phyloP scores from a whole-genome alignment of 1,140 invertebrate genomes.

The Nasonia vitripennis region DNA sequence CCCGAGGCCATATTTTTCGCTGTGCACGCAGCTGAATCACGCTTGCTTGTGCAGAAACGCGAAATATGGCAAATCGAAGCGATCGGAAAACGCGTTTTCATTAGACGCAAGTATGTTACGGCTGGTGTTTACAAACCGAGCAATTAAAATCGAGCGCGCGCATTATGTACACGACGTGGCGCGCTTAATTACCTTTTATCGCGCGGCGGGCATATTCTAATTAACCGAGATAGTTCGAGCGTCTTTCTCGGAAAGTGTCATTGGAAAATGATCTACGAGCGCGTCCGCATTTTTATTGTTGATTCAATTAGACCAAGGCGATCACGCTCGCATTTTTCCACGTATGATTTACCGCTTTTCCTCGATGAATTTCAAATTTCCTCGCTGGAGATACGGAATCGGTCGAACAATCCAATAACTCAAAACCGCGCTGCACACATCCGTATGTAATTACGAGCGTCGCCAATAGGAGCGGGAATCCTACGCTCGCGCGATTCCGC shows the following conservation, averaged over 20 bases:
- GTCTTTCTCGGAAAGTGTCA: background rate
- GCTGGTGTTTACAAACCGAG: no score
- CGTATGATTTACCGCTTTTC: slow-evolving; percentile 30
- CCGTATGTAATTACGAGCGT: slow-evolving; percentile 17
- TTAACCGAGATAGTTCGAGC: background rate
- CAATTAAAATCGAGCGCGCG: background rate
- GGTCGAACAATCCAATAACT: background rate
- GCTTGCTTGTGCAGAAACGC: no score
- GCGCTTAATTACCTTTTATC: slow-evolving; percentile 3
- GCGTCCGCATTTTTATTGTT: background rate
- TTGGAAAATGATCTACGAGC: background rate
- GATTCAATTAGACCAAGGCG: slow-evolving; percentile 43
- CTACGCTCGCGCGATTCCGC: no score
- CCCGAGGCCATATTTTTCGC: no score
- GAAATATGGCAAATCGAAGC: no score
- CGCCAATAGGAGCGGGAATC: background rate
- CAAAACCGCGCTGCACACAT: background rate
- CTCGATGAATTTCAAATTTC: background rate
- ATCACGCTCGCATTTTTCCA: background rate
- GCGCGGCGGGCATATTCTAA: background rate
- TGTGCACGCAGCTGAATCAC: no score
- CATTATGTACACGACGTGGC: background rate
- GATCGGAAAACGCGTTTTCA: no score
- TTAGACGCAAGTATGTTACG: no score
- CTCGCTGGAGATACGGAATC: background rate